Evolutionary conservation across 2,797 vertebrate species (phyloP).

Genomic region (Pseudopleuronectes americanus): DNA sequence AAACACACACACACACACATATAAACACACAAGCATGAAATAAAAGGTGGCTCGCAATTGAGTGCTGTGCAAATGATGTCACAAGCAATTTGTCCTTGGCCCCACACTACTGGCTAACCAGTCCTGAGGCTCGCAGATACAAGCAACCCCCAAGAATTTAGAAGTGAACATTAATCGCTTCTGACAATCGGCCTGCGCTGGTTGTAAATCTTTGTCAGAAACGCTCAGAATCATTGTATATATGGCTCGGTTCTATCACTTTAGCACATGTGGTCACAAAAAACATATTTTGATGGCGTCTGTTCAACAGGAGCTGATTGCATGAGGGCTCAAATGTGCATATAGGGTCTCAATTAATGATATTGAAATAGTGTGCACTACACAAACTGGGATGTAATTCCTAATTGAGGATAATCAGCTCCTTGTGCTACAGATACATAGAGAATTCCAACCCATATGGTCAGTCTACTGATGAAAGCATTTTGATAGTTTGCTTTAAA

Average conservation of each 20-base stretch:
- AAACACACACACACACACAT: constrained; percentile 26
- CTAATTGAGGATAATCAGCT: constrained; percentile 14
- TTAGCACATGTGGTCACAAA: constrained; percentile 37
- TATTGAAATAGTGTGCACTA: constrained; percentile 1
- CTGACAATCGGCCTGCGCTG: constrained; percentile 84
- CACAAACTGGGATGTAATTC: constrained; percentile 12
- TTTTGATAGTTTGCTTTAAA: constrained; percentile 10
- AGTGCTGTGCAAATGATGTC: constrained; percentile 86
- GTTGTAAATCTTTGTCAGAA: constrained; percentile 86
- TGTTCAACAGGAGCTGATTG: constrained; percentile 28
- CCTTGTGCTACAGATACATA: not conserved
- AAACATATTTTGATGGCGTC: constrained; percentile 23
- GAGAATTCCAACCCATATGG: not conserved
- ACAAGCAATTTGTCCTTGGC: constrained; percentile 86
- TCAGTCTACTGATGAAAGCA: not conserved
- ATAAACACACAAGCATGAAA: constrained; percentile 52
- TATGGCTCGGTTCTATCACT: constrained; percentile 65
- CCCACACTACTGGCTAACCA: constrained; percentile 85
- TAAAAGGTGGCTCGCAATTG: constrained; percentile 83
- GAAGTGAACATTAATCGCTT: constrained; percentile 85
- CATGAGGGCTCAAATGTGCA: not conserved
- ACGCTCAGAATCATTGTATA: constrained; percentile 80
- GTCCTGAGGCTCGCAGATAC: constrained; percentile 74
- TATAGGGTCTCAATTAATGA: not conserved
- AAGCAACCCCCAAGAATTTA: constrained; percentile 84